These are phyloP conservation scores for Sycophaga agraensis DNA, from an alignment of 1,140 invertebrate genomes.

Conservation along the genomic window DNA sequence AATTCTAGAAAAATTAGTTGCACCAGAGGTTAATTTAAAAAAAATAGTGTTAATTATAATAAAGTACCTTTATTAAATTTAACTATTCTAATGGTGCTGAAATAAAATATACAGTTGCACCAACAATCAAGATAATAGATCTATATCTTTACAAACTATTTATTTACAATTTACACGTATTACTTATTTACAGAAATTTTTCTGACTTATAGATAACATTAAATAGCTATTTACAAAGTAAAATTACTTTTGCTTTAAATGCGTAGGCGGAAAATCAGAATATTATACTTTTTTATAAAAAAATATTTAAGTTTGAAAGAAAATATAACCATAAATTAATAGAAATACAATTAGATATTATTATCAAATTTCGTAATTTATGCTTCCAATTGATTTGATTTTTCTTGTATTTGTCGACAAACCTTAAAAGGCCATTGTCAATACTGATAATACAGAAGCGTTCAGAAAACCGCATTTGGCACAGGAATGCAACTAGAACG, in stretches of 20 bases:
- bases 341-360: not conserved
- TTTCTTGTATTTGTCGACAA: slow-evolving; percentile 9
- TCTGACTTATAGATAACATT: slow-evolving; percentile 28
- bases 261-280: slow-evolving; percentile 23
- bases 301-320: slow-evolving; percentile 4
- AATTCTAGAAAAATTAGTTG: slow-evolving; percentile 17
- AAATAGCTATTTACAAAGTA: slow-evolving; percentile 32
- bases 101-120: slow-evolving; percentile 29
- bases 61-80: slow-evolving; percentile 22
- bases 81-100: slow-evolving; percentile 9
- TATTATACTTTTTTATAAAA: slow-evolving; percentile 18
- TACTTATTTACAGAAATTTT: slow-evolving; percentile 28
- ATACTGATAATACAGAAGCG: slow-evolving; percentile 26
- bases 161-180: slow-evolving; percentile 32
- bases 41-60: slow-evolving; percentile 16
- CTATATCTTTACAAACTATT: slow-evolving; percentile 26
- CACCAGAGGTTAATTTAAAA: slow-evolving; percentile 18
- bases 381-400: not conserved
- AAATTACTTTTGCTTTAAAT: slow-evolving; percentile 26
- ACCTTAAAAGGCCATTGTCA: slow-evolving; percentile 14
- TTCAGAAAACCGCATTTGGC: slow-evolving; percentile 29
- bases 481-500: slow-evolving; percentile 29
- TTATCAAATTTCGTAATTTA: too few species aligned
- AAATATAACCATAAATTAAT: slow-evolving; percentile 9
- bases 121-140: slow-evolving; percentile 23